Percentiles rank a stretch among this genome's conserved stretches.
These are phyloP conservation scores for Tragelaphus eurycerus DNA, from an alignment of 2,797 vertebrate genomes.

Conservation along the genomic window DNA sequence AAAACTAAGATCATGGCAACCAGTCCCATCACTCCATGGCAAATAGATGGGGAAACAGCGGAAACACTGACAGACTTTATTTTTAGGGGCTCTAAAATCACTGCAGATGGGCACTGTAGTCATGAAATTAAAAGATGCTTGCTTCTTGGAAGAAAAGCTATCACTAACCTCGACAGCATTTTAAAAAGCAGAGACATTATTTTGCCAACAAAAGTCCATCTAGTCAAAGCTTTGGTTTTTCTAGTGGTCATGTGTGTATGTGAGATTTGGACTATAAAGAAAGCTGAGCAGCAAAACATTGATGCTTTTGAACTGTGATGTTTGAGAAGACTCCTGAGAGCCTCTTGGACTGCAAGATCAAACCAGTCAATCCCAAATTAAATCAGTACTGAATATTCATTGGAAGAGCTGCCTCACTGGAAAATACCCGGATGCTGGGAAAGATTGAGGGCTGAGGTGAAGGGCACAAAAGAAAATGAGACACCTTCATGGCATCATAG, in stretches of 20 bases:
- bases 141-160: background rate
- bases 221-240: background rate
- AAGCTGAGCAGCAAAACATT: accelerated
- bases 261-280: background rate
- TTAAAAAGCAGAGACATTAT: background rate
- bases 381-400: background rate
- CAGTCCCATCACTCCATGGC: background rate
- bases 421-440: background rate
- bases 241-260: background rate
- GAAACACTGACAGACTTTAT: background rate
- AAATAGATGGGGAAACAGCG: background rate
- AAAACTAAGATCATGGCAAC: background rate
- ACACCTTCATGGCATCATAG: accelerated
- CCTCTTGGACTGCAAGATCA: background rate
- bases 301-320: background rate
- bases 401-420: background rate
- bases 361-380: background rate
- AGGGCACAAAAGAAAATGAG: background rate
- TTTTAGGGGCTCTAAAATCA: background rate
- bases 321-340: background rate
- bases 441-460: background rate
- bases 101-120: background rate
- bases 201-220: background rate
- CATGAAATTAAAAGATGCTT: background rate
- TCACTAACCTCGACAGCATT: background rate